Evolutionary conservation across 2,888 invertebrate genomes (phyloP).

Genomic region (Lacanobia wlatinum): DNA sequence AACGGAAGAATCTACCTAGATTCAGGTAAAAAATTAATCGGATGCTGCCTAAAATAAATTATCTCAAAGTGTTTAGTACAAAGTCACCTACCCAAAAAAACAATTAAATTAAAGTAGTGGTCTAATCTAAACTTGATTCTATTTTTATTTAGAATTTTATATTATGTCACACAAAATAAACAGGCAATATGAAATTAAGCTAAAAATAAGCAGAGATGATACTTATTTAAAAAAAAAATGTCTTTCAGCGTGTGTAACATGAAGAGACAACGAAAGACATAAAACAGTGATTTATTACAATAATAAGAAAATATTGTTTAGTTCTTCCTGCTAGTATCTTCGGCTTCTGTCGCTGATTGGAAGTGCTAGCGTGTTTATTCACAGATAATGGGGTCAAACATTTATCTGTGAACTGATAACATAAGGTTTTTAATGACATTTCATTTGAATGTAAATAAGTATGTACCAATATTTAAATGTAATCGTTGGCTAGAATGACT

Average conservation of each 20-base stretch:
- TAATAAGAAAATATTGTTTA: slow-evolving; percentile 59
- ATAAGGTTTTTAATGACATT: slow-evolving; percentile 64
- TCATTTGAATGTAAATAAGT: slow-evolving; percentile 43
- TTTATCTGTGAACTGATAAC: slow-evolving; percentile 75
- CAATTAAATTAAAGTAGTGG: neutral
- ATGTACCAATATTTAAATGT: slow-evolving; percentile 18
- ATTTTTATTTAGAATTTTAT: neutral
- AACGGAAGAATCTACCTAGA: neutral
- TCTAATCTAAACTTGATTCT: neutral
- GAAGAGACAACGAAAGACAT: neutral
- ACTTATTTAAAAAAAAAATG: too few relatives aligned
- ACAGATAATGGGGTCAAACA: slow-evolving; percentile 81
- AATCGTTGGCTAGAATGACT: neutral
- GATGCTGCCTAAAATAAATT: neutral
- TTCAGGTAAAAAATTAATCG: neutral
- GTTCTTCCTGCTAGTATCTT: slow-evolving; percentile 70
- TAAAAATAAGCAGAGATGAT: neutral
- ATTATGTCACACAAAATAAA: neutral
- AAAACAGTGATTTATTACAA: slow-evolving; percentile 20
- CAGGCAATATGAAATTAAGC: neutral
- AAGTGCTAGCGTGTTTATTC: slow-evolving; percentile 74
- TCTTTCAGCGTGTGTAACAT: too few relatives aligned
- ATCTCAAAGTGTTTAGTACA: neutral
- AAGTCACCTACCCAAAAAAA: neutral
- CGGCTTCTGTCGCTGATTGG: slow-evolving; percentile 69